Evolutionary conservation across 2,797 vertebrate species (phyloP), one percentile per base, ranked within the genome.

Genomic region (Anableps anableps): DNA sequence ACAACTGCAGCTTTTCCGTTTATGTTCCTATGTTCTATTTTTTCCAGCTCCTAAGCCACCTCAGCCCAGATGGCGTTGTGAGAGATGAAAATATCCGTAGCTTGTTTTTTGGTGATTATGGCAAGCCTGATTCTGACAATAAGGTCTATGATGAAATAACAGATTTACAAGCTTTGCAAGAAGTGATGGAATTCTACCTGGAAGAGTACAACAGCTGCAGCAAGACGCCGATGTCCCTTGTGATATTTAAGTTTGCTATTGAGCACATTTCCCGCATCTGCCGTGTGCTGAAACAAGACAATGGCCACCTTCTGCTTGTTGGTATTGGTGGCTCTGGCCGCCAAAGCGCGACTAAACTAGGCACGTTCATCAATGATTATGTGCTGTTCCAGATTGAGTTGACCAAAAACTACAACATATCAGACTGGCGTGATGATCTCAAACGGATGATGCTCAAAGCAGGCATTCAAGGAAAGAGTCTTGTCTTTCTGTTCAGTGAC

Each of bases 211-310:
- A 99, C 95, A 96, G 91, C 19, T 81, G 95, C 89, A 99, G 97
- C 96, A 98, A 97, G 91, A 94, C 97, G 1, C 97, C 97, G 0
- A 98, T 98, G 98, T 94, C 97, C 62, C 93, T 99, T 68, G 97
- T 99, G 23, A 97, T 99, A 97, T 99, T 99, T 94, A 96, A 94
- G 89, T 99, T 98, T 64, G 97, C 97, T 51, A 97, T 98, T 0
- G 98, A 99, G 89, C 98, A 99, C 85, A 93, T 99, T 87, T 99
- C 98, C 0, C 96, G 97, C 79, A 98, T 99, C 72, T 98, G 97
- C 83, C 94, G 98, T 0, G 97, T 99, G 6, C 90, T 99, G 78
- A 98, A 98, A 74, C 98, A 99, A 86, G 95, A 97, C 77, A 97
- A 96, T 0, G 98, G 98, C 0, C 97, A 99, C 86, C 90, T 97